Evolutionary conservation across 2,888 invertebrate genomes (phyloP), one percentile per base, ranked within the genome.

Genomic region (Caenorhabditis macrosperma): DNA sequence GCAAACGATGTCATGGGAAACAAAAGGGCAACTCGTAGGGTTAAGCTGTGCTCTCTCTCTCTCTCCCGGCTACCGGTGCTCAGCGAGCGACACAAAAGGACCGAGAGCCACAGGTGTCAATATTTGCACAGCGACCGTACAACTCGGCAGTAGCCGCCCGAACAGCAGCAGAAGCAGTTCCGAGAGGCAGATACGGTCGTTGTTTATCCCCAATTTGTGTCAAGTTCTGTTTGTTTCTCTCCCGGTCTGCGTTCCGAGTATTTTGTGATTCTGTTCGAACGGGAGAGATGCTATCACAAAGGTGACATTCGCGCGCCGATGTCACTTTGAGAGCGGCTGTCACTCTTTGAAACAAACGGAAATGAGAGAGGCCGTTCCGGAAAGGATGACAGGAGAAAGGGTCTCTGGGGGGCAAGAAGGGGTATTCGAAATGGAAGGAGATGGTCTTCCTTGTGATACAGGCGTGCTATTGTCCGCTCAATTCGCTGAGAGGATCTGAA

Each of bases 161-260:
- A 50, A 59, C 60, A 60, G 54, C 26, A 24, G 44, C 22, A n/a
- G n/a, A n/a, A n/a, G n/a, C n/a, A n/a, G n/a, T n/a, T n/a, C n/a
- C n/a, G n/a, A n/a, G n/a, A n/a, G n/a, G n/a, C n/a, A n/a, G n/a
- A n/a, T n/a, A n/a, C n/a, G n/a, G n/a, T n/a, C n/a, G n/a, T 52
- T 72, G 71, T 72, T 69, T 69, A 69, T 69, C 69, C n/a, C n/a
- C 69, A 69, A 69, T 61, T 69, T 69, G 69, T 69, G 69, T 71
- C 71, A 71, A 71, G 54, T 71, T 63, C 71, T 63, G 30, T 71
- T 71, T 61, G 69, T 57, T 60, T 64, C 66, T 7, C 46, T 20
- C 4, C 41, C 20, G 7, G 48, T 17, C 17, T 66, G 41, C 30
- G 46, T 26, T 41, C 35, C 28, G n/a, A 24, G 46, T 9, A 30